A percentile compares a stretch with the other conserved stretches of the same genome.
phyloP scores from a whole-genome alignment of 1,140 invertebrate species.

The Trigoniulus corallinus region DNA sequence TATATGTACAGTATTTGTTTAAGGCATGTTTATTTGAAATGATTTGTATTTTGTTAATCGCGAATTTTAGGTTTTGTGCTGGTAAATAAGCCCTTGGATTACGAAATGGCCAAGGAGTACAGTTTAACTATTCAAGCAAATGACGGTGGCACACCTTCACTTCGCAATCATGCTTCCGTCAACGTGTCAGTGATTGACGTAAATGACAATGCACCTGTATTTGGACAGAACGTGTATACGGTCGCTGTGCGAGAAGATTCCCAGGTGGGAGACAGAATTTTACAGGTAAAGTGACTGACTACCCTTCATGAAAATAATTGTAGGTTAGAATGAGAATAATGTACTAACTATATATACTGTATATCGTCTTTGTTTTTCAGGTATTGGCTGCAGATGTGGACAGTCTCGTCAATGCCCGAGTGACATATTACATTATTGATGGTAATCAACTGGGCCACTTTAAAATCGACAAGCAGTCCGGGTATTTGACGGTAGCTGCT shows the following conservation, averaged over 20 bases:
- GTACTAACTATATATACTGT: background rate
- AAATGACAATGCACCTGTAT: constrained; percentile 77
- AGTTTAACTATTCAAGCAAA: constrained; percentile 75
- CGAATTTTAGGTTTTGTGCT: constrained; percentile 41
- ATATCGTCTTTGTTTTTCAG: constrained; percentile 20
- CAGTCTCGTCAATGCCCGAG: constrained; percentile 54
- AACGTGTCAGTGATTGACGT: constrained; percentile 73
- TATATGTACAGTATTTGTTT: background rate
- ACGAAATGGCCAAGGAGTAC: constrained; percentile 65
- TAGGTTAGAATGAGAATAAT: too few species aligned
- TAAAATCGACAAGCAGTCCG: constrained; percentile 53
- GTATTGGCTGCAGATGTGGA: constrained; percentile 61
- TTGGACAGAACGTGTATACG: constrained; percentile 60
- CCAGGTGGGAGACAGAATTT: constrained; percentile 43
- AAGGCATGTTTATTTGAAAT: background rate
- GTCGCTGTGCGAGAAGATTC: constrained; percentile 63
- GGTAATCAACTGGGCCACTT: constrained; percentile 66
- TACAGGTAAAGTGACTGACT: constrained; percentile 14
- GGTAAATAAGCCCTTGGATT: constrained; percentile 34
- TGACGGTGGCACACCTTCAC: constrained; percentile 65
- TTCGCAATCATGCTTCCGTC: constrained; percentile 68
- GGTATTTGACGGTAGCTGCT: constrained; percentile 54
- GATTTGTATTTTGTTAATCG: constrained; percentile 1
- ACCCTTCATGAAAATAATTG: background rate
- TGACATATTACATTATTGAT: constrained; percentile 57